Conservation (phyloP, 2,113 vertebrate species). For the Mobula hypostoma region DNA sequence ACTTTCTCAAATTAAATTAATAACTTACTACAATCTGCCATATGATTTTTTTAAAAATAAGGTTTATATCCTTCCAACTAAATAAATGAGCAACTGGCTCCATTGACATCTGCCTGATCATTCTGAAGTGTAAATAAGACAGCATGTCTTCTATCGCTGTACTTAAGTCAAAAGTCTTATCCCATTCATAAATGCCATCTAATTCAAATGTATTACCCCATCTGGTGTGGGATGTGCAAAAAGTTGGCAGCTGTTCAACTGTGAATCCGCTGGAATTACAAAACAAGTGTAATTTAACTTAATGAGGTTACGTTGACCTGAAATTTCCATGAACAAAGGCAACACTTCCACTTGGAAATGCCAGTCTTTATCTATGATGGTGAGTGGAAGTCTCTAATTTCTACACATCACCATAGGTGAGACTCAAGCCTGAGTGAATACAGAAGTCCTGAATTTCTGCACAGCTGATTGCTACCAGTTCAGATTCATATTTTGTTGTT, state of each 20-base stretch:
- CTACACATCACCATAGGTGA: too few relatives aligned
- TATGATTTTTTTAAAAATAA: not conserved
- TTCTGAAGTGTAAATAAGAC: not conserved
- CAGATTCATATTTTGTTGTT: too few relatives aligned
- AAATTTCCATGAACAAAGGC: too few relatives aligned
- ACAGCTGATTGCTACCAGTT: too few relatives aligned
- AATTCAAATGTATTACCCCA: not conserved
- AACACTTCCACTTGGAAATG: too few relatives aligned
- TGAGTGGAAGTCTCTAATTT: too few relatives aligned
- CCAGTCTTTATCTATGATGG: too few relatives aligned
- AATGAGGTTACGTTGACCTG: too few relatives aligned
- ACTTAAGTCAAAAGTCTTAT: not conserved
- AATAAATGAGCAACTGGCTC: not conserved
- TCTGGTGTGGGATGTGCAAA: not conserved
- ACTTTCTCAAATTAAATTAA: not conserved
- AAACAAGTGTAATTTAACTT: not conserved
- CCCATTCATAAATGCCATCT: not conserved
- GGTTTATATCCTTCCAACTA: not conserved
- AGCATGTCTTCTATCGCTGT: not conserved
- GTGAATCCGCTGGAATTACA: not conserved
- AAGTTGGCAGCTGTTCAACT: not conserved
- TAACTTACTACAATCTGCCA: not conserved
- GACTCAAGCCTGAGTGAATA: too few relatives aligned
- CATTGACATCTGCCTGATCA: not conserved
- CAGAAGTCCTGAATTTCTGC: too few relatives aligned